Evolutionary conservation across 1,140 invertebrate genomes (phyloP), one percentile per base, ranked within the genome.

Genomic region (Popillia japonica): DNA sequence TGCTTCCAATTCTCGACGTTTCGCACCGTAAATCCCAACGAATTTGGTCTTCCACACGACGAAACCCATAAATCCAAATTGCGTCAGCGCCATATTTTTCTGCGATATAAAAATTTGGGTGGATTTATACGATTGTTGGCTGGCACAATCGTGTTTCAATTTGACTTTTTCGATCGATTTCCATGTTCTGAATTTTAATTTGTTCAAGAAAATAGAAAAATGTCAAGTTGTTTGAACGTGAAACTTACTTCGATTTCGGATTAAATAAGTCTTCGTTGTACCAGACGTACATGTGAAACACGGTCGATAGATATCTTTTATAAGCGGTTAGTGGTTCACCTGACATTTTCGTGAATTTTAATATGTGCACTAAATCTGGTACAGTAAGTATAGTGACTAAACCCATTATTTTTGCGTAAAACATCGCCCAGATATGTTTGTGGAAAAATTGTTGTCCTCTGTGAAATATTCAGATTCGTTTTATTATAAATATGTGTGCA

Each of bases 31-130:
- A 2, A 96, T 87, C 0, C 94, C 93, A 40, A 96, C 88, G 41
- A 90, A 85, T 64, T 92, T 86, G 0, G 93, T 90, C 55, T 91
- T 91, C 4, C 94, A 79, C 0, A 96, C 82, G 0, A 92, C 89
- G 73, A 93, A 92, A 0, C 95, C 96, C 80, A 97, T 92, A 83
- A 98, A 98, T 9, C 94, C 94, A 81, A 95, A 96, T 84, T 95
- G 94, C 0, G 96, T 96, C 0, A 96, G 82, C 0, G 92, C 92
- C 90, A 98, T 92, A 80, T 97, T 95, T 78, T 92, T 90, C 86
- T 98, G 96, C 0, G 90, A 91, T 14, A 91, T 89, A 27, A 77
- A 23, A 6, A n/a, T 6, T 9, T 48, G 9, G 22, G 17, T 55
- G 0, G 84, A 84, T 9, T 87, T 84, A 8, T 86, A 87, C 1